A percentile compares a stretch with the other conserved stretches of the same genome.
Evolutionary conservation across 1,140 invertebrate species (phyloP).

Genomic region (Pseudachorutes palmiensis): DNA sequence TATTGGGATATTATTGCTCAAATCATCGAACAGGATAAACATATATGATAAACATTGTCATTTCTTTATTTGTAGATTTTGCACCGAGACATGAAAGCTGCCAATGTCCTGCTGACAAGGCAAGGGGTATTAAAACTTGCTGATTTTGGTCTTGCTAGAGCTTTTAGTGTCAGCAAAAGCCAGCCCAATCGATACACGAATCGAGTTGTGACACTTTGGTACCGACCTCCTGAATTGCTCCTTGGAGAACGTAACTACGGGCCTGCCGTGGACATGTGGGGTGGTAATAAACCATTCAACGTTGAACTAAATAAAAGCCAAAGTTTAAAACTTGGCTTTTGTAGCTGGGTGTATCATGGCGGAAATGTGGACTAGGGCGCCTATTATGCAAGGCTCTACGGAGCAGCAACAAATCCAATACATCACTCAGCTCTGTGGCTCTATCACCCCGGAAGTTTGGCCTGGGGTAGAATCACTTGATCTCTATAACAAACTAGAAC

Average conservation of each 20-base stretch:
- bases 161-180: conserved; percentile 81
- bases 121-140: conserved; percentile 86
- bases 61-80: conserved; percentile 51
- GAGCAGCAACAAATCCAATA: conserved; percentile 93
- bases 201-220: conserved; percentile 74
- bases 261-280: conserved; percentile 95
- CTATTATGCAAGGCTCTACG: conserved; percentile 75
- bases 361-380: conserved; percentile 89
- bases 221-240: conserved; percentile 80
- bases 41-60: neutral
- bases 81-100: conserved; percentile 97
- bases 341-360: conserved; percentile 31
- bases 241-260: conserved; percentile 92
- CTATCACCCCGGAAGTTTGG: conserved; percentile 89
- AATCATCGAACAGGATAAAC: neutral
- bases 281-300: conserved; percentile 97
- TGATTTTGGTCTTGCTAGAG: conserved; percentile 86
- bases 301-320: neutral
- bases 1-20: neutral
- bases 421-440: conserved; percentile 93
- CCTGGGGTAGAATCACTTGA: conserved; percentile 89
- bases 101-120: conserved; percentile 96
- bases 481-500: conserved; percentile 80
- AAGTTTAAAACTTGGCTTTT: neutral
- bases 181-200: conserved; percentile 81